Base-by-base conservation (phyloP, 2,888 invertebrate species). In the Molorchus minor region DNA sequence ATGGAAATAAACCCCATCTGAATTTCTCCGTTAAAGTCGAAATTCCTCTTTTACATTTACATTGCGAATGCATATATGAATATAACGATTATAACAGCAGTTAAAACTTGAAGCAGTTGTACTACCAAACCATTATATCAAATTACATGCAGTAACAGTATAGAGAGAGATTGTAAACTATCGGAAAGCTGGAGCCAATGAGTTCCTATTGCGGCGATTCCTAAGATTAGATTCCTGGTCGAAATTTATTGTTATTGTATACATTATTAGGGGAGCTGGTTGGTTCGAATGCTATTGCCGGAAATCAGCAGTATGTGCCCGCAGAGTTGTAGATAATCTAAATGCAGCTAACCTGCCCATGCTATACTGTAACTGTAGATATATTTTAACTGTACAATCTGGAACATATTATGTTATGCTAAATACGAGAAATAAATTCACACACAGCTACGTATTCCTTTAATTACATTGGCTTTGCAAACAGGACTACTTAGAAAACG, bases 201-300 rank as follows among this genome's bases (percentile, higher is more conserved):
- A 46, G 40, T 46, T 35, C 35, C 29, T 19, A 36, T 20, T 33
- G 46, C 7, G 38, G 46, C 44, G 13, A 57, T 57, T 57, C 15
- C 52, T 38, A 30, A 52, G 46, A 58, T 58, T 58, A 53, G 58
- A 58, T 53, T 45, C 52, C 45, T 41, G 30, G 29, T n/a, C 20
- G 15, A 12, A 35, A 53, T 58, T 29, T 45, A 52, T 51, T 41
- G 52, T 58, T 41, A 53, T 58, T 46, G 46, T 58, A 29, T 16
- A 38, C 25, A 52, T 21, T 40, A 43, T 53, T 41, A 41, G 41
- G 35, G 41, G 44, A 25, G 44, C 36, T 33, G 45, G 57, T 57
- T 52, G 52, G 29, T 38, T 52, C 38, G 36, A 52, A 57, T 57
- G 49, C 38, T 45, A 45, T 52, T 46, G 51, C 46, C 40, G 45